Conservation (phyloP, 2,888 invertebrate genomes). For the Nomada lathburiana region DNA sequence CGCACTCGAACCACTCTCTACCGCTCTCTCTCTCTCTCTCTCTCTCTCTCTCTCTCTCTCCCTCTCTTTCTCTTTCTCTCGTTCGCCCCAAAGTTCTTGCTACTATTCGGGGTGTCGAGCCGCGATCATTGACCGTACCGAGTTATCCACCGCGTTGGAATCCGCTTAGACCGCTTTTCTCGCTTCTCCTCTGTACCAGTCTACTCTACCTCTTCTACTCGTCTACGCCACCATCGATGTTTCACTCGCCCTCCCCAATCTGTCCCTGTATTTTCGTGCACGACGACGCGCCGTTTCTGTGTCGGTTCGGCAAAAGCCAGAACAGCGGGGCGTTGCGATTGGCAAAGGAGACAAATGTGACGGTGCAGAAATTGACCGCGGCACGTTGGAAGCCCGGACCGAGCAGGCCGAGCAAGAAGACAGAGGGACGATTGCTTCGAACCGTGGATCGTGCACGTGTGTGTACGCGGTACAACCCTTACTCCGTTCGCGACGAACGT, state of each 20-base stretch:
- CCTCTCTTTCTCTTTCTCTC: background rate
- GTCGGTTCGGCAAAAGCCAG: constrained; percentile 37
- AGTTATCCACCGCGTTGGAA: constrained; percentile 60
- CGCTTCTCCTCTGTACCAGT: constrained; percentile 15
- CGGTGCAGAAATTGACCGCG: constrained; percentile 79
- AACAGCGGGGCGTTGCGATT: constrained; percentile 72
- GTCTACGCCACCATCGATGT: background rate
- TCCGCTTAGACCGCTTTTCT: constrained; percentile 55
- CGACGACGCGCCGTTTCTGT: constrained; percentile 11
- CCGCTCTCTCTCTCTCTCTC: background rate
- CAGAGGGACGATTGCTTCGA: constrained; percentile 52
- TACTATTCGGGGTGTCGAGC: constrained; percentile 35
- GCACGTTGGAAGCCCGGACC: constrained; percentile 51
- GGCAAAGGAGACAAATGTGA: constrained; percentile 82
- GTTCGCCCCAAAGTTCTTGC: background rate
- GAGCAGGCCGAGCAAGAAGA: constrained; percentile 1
- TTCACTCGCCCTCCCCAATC: background rate
- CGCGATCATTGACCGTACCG: constrained; percentile 68
- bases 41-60: background rate
- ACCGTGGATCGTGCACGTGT: constrained; percentile 11
- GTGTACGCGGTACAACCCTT: constrained; percentile 69
- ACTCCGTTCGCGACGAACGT: constrained; percentile 33
- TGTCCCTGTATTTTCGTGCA: constrained; percentile 38
- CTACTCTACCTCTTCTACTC: background rate
- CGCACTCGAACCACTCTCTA: constrained; percentile 18